phyloP scores from a whole-genome alignment of 2,888 invertebrate genomes.

The Heteromyza rotundicornis region DNA sequence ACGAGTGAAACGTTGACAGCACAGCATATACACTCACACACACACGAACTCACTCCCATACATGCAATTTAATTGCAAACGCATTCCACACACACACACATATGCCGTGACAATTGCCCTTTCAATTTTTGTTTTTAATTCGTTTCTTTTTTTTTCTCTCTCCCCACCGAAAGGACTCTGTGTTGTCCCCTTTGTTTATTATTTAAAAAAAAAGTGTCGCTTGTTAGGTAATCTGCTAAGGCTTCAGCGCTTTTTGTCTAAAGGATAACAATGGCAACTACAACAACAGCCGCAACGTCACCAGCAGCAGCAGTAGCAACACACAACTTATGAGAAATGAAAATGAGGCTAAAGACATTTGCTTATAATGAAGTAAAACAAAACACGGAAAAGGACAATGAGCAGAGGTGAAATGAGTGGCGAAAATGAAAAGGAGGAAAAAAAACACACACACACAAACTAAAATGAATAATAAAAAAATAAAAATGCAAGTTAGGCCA shows the following conservation, averaged over 20 bases:
- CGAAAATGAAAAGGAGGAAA: not conserved
- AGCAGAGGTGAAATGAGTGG: constrained; percentile 4
- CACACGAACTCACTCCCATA: constrained; percentile 1
- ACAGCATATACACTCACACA: constrained; percentile 6
- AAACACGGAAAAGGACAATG: constrained; percentile 17
- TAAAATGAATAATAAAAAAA: no score
- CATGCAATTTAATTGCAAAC: not conserved
- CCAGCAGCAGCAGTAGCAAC: constrained; percentile 19
- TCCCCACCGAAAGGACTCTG: constrained; percentile 15
- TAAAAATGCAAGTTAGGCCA: no score
- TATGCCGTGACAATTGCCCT: constrained; percentile 46
- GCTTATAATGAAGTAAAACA: constrained; percentile 43
- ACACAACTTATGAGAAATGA: constrained; percentile 26
- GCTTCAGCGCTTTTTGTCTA: not conserved
- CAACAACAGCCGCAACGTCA: constrained; percentile 23
- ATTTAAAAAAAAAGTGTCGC: not conserved
- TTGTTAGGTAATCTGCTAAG: constrained; percentile 12
- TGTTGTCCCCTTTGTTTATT: not conserved
- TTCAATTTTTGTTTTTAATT: constrained; percentile 42
- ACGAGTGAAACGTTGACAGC: constrained; percentile 15
- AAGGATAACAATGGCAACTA: not conserved
- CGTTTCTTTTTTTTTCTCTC: not conserved
- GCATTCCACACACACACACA: not conserved
- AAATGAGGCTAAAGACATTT: constrained; percentile 49
- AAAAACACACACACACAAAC: no score